Evolutionary conservation across 2,888 invertebrate genomes (phyloP), one percentile per base, ranked within the genome.

Genomic region (Hyalella azteca): DNA sequence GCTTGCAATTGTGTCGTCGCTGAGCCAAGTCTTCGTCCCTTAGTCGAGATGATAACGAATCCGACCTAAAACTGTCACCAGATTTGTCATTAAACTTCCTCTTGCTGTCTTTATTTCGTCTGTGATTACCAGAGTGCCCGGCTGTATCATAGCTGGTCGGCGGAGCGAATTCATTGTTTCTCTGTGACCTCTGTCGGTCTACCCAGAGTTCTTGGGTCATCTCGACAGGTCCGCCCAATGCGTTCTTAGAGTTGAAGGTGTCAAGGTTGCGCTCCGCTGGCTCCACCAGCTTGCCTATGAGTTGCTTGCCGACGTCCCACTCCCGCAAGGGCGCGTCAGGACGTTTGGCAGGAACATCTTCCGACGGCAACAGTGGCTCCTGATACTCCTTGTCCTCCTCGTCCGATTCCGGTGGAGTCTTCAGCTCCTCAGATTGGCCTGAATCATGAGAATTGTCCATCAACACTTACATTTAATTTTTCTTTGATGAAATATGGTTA

Each of bases 131-230:
- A 5, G 78, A 78, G 11, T 29, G 48, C 32, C 49, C 49, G n/a
- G 77, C 48, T 50, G 36, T 19, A 13, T 77, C 9, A 29, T 84
- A 83, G 40, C 3, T 50, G 40, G 85, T 76, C 0, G 91, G 90
- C 4, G 96, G 96, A 0, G 94, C 95, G 88, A 96, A 96, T 87
- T 95, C 95, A 0, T 90, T 86, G 36, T 90, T 89, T 84, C 96
- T 90, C 86, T 93, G 92, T 78, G 89, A 89, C 84, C 96, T 90
- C 49, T 82, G 82, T 15, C 59, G 78, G 19, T 80, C 73, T n/a
- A 84, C 80, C 84, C 84, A 84, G 59, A 81, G 77, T 36, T 84
- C 82, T 73, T 82, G 84, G 22, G 81, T 78, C 48, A 82, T 48
- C 22, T 50, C 39, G 36, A 78, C 49, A 22, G 49, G 41, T 5